phyloP scores from a whole-genome alignment of 2,797 vertebrate species.

The Tadarida brasiliensis region DNA sequence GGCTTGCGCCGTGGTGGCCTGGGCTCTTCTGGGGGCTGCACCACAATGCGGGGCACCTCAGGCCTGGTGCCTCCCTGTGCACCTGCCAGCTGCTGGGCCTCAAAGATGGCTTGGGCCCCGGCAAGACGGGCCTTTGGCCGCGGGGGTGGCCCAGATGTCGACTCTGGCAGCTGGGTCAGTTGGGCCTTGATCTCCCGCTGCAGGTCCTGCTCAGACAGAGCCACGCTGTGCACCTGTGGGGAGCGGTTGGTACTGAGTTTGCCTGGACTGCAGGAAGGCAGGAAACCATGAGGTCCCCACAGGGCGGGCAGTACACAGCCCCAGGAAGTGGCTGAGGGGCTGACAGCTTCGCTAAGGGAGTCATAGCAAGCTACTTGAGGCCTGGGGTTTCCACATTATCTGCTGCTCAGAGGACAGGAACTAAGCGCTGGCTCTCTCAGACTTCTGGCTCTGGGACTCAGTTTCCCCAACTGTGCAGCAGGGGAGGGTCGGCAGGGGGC shows the following conservation, averaged over 20 bases:
- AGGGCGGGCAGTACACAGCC: constrained; percentile 12
- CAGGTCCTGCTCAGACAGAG: constrained; percentile 90
- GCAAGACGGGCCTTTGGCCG: constrained; percentile 90
- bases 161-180: constrained; percentile 88
- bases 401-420: constrained; percentile 21
- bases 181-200: constrained; percentile 89
- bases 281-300: constrained; percentile 28
- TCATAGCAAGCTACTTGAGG: background rate
- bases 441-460: background rate
- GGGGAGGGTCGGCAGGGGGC: background rate
- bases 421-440: background rate
- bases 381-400: background rate
- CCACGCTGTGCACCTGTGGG: constrained; percentile 91
- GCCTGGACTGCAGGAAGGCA: background rate
- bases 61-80: constrained; percentile 76
- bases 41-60: constrained; percentile 84
- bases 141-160: constrained; percentile 89
- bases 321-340: constrained; percentile 70
- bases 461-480: background rate
- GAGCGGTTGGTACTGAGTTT: background rate
- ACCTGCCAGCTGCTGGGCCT: constrained; percentile 84
- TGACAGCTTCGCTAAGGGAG: background rate
- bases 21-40: constrained; percentile 77
- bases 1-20: constrained; percentile 86
- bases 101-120: constrained; percentile 90